Conservation (phyloP, 2,888 invertebrate genomes). For the Platycheirus albimanus region DNA sequence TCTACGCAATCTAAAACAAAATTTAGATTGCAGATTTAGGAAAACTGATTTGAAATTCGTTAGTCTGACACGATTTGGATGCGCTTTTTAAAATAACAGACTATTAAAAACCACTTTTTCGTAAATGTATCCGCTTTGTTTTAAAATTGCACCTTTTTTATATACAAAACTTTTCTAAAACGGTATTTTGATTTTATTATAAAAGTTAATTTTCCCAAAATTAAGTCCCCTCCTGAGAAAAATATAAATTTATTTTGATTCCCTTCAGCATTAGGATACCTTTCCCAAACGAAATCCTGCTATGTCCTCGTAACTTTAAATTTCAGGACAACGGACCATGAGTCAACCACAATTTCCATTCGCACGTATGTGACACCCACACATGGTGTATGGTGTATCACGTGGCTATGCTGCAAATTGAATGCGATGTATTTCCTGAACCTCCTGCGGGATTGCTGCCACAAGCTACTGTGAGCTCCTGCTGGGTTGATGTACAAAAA, state of each 20-base stretch:
- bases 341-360: conserved; percentile 51
- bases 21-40: too few species aligned
- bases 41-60: too few species aligned
- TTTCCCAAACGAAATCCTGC: background rate
- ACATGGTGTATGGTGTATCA: conserved; percentile 43
- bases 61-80: too few species aligned
- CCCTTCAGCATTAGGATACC: conserved; percentile 7
- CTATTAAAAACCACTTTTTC: too few species aligned
- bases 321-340: conserved; percentile 42
- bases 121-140: too few species aligned
- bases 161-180: too few species aligned
- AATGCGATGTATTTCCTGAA: conserved; percentile 59
- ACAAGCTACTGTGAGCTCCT: conserved; percentile 49
- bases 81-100: too few species aligned
- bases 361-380: conserved; percentile 41
- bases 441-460: conserved; percentile 49
- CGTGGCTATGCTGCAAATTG: conserved; percentile 56
- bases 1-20: too few species aligned
- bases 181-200: too few species aligned
- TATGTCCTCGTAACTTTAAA: conserved; percentile 15
- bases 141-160: too few species aligned
- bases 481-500: conserved; percentile 16
- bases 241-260: background rate
- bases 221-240: background rate
- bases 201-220: too few species aligned